These are phyloP conservation scores for Rhopilema esculentum DNA, from an alignment of 30 jellyfish, hydroid and myxozoan genomes.

Conservation along the genomic window DNA sequence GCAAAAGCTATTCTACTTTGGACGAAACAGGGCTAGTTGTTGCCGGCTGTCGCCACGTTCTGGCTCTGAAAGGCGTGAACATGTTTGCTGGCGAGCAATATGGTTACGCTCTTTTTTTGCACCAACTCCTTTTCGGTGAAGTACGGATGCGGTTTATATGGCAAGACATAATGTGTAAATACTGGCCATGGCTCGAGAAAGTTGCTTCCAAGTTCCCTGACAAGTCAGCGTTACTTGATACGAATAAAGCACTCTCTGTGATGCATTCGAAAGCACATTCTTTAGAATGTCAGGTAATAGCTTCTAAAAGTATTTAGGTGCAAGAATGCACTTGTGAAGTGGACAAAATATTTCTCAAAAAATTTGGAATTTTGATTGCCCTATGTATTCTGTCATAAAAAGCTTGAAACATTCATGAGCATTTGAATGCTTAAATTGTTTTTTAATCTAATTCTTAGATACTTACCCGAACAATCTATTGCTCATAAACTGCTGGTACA, in stretches of 20 bases:
- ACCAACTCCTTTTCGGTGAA: not conserved
- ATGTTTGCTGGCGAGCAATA: slow-evolving; percentile 60
- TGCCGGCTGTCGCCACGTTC: slow-evolving; percentile 48
- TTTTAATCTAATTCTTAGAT: not conserved
- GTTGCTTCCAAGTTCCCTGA: slow-evolving; percentile 1
- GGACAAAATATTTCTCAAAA: not conserved
- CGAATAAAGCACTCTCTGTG: slow-evolving; percentile 35
- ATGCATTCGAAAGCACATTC: slow-evolving; percentile 50
- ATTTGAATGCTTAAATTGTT: not conserved
- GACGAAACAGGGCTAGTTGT: slow-evolving; percentile 45
- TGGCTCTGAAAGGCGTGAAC: slow-evolving; percentile 43
- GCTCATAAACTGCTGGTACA: not conserved
- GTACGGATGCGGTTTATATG: slow-evolving; percentile 1
- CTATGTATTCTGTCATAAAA: not conserved
- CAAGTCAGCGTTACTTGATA: not conserved
- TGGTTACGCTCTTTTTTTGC: slow-evolving; percentile 42
- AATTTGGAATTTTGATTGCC: not conserved
- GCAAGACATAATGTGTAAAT: slow-evolving; percentile 43
- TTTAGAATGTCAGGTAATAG: slow-evolving; percentile 34
- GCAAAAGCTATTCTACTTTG: not conserved
- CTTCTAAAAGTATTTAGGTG: not conserved
- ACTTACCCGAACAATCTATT: not conserved
- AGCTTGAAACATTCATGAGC: not conserved
- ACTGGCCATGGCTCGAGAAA: slow-evolving; percentile 41
- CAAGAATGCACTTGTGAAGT: not conserved